phyloP scores from a whole-genome alignment of 1,140 invertebrate species.

The Lepidurus couesii region DNA sequence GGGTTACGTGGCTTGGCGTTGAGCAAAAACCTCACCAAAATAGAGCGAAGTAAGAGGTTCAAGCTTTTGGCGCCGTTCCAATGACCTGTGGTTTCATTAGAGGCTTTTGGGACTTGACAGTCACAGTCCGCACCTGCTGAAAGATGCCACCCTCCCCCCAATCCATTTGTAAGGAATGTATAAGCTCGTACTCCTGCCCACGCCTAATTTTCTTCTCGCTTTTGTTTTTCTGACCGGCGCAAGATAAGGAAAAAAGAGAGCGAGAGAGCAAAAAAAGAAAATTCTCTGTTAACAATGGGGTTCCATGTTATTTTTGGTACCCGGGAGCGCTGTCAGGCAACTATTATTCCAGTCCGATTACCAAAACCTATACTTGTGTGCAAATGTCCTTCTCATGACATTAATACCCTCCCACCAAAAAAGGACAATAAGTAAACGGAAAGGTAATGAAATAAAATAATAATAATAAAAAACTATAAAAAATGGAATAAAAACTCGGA shows the following conservation, averaged over 20 bases:
- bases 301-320: too few relatives aligned
- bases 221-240: background rate
- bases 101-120: background rate
- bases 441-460: too few relatives aligned
- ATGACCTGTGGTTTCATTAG: background rate
- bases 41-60: background rate
- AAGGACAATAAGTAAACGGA: too few relatives aligned
- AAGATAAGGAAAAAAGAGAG: background rate
- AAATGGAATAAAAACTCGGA: too few relatives aligned
- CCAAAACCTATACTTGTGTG: too few relatives aligned
- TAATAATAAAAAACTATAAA: too few relatives aligned
- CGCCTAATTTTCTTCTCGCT: background rate
- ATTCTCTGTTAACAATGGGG: too few relatives aligned
- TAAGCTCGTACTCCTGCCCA: background rate
- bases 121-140: background rate
- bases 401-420: too few relatives aligned
- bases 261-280: too few relatives aligned
- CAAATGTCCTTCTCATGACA: too few relatives aligned
- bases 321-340: too few relatives aligned
- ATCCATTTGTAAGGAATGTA: background rate
- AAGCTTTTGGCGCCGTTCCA: background rate
- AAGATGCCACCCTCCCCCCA: background rate
- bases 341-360: too few relatives aligned
- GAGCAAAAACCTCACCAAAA: background rate
- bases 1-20: background rate